phyloP scores from a whole-genome alignment of 1,140 invertebrate species.

The Chironomus tepperi region DNA sequence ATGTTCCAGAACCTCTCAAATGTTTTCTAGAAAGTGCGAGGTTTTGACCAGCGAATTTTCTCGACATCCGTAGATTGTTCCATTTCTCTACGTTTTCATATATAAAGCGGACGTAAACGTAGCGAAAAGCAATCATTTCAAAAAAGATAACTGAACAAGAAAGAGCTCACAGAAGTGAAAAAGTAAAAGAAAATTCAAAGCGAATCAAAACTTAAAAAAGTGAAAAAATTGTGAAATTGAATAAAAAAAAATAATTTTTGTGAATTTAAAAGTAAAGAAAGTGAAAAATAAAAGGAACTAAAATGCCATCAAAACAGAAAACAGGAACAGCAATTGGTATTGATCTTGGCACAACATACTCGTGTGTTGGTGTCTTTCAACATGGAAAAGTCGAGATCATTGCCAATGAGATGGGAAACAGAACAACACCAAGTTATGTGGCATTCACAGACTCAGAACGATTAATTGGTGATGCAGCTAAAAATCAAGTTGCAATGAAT shows the following conservation, averaged over 20 bases:
- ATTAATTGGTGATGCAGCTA: constrained; percentile 62
- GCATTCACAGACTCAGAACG: constrained; percentile 76
- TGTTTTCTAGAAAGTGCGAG: not conserved
- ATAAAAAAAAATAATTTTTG: not conserved
- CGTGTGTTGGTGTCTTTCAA: constrained; percentile 72
- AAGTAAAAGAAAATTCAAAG: not conserved
- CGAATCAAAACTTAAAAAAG: not conserved
- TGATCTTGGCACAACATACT: constrained; percentile 71
- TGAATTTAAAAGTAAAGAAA: not conserved
- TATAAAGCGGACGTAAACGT: not conserved
- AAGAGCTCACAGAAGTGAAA: not conserved
- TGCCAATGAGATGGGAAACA: constrained; percentile 89
- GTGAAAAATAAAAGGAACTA: constrained; percentile 25
- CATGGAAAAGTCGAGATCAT: constrained; percentile 88
- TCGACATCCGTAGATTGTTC: not conserved
- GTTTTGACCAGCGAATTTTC: not conserved
- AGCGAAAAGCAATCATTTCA: not conserved
- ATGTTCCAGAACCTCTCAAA: not conserved
- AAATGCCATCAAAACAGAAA: constrained; percentile 24
- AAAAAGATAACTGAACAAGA: not conserved
- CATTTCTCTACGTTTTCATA: not conserved
- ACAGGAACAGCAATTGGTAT: constrained; percentile 62
- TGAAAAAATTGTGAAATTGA: not conserved
- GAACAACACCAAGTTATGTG: constrained; percentile 86
- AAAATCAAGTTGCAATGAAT: constrained; percentile 50